Percentiles rank a stretch among this genome's conserved stretches.
phyloP scores from a whole-genome alignment of 2,797 vertebrate genomes.

The Phaenicophaeus curvirostris region DNA sequence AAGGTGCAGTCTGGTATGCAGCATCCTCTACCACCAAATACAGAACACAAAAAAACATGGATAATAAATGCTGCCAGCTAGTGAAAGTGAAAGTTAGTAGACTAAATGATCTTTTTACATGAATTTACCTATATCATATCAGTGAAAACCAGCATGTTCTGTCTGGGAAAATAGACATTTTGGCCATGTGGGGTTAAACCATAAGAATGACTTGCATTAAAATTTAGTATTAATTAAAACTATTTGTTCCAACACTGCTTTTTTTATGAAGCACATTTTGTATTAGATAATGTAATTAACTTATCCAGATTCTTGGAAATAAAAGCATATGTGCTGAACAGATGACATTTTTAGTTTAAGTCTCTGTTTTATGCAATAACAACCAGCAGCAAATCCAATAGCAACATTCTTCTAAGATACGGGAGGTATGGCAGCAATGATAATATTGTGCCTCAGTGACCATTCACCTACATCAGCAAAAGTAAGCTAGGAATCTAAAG shows the following conservation, averaged over 20 bases:
- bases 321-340: constrained; percentile 40
- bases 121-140: background rate
- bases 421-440: background rate
- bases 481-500: background rate
- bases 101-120: background rate
- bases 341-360: constrained; percentile 12
- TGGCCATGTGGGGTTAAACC: background rate
- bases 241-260: background rate
- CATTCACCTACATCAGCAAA: constrained; percentile 8
- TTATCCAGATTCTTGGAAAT: background rate
- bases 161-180: background rate
- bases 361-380: background rate
- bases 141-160: background rate
- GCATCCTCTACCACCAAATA: background rate
- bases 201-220: background rate
- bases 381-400: background rate
- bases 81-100: background rate
- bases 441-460: background rate
- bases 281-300: constrained; percentile 13
- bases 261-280: constrained; percentile 6
- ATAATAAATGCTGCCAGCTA: background rate
- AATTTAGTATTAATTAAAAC: constrained; percentile 30
- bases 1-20: background rate
- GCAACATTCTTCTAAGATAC: background rate
- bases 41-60: background rate